Base-by-base conservation (phyloP, 2,113 vertebrate species). In the Chelonoidis abingdonii region DNA sequence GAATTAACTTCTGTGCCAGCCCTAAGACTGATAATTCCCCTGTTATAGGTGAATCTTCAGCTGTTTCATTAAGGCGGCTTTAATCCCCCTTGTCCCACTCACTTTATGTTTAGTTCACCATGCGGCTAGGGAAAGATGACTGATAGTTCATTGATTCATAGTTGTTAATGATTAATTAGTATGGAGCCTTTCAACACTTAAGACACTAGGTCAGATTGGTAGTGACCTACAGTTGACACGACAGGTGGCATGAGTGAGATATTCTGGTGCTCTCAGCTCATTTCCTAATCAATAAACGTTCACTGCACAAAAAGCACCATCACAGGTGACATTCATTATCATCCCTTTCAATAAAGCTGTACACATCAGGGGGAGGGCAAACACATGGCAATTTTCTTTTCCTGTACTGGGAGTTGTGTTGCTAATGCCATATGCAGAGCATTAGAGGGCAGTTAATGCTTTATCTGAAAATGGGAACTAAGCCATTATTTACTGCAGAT, bases 1-100 rank as follows among this genome's bases (percentile, higher is more conserved):
- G 38, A 94, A 87, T 54, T 88, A 84, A 87, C 25, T 94, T 75
- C 96, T 91, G 95, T 57, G 25, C 86, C 47, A 8, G 21, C 49
- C 89, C 25, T 78, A 84, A 87, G 24, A 31, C 59, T 50, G 85
- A 95, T 75, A 27, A 65, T 65, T 65, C 13, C 62, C 31, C 31
- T 17, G 31, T n/a, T 21, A 69, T 19, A n/a, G 29, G 59, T 62
- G 13, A n/a, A 72, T 21, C 65, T 38, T 72, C 19, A 72, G 65
- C 35, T 10, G 8, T 9, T 72, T 72, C n/a, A 8, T n/a, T 69
- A n/a, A 21, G 35, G 31, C 65, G 38, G 35, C 14, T n/a, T 69
- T 69, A 69, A 21, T 69, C 17, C 4, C 35, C 35, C 38, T 38
- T 69, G 35, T 69, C 17, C 65, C n/a, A 72, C 17, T 72, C 19